These are phyloP conservation scores for Nerophis ophidion DNA, from an alignment of 2,113 vertebrate genomes.

Conservation along the genomic window DNA sequence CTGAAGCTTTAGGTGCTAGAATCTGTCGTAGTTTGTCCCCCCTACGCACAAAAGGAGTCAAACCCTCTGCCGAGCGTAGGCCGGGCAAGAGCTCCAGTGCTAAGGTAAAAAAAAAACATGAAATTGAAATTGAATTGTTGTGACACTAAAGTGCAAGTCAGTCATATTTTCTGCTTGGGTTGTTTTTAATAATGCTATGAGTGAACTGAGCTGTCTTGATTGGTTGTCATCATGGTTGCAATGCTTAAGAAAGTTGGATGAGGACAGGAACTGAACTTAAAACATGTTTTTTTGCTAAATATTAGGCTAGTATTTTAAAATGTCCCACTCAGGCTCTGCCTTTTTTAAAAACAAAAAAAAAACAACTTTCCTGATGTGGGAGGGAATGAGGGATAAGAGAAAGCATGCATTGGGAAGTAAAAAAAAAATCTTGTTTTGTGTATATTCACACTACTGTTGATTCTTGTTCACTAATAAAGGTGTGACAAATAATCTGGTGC, in stretches of 20 bases:
- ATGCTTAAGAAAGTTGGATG: constrained; percentile 63
- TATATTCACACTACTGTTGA: constrained; percentile 59
- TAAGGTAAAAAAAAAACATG: constrained; percentile 79
- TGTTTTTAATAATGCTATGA: constrained; percentile 30
- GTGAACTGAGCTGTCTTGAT: constrained; percentile 29
- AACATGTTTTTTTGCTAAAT: constrained; percentile 13
- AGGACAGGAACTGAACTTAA: constrained; percentile 63
- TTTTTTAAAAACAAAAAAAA: neutral
- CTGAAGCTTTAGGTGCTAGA: constrained; percentile 97
- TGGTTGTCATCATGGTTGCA: constrained; percentile 6
- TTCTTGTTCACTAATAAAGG: constrained; percentile 72
- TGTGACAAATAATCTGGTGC: constrained; percentile 51
- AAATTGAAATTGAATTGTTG: neutral
- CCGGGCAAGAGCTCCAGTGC: constrained; percentile 95
- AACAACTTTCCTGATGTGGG: too few species aligned
- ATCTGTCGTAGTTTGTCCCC: constrained; percentile 96
- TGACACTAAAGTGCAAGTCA: constrained; percentile 46
- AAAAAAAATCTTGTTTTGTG: constrained; percentile 60
- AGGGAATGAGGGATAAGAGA: constrained; percentile 46
- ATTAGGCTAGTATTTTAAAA: constrained; percentile 1
- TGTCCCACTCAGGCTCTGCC: constrained; percentile 7
- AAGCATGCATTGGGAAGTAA: constrained; percentile 88
- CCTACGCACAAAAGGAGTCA: constrained; percentile 81
- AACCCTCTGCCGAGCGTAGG: constrained; percentile 96
- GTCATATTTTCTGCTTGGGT: constrained; percentile 43